phyloP scores from a whole-genome alignment of 2,113 vertebrate species.

The Mobula birostris region DNA sequence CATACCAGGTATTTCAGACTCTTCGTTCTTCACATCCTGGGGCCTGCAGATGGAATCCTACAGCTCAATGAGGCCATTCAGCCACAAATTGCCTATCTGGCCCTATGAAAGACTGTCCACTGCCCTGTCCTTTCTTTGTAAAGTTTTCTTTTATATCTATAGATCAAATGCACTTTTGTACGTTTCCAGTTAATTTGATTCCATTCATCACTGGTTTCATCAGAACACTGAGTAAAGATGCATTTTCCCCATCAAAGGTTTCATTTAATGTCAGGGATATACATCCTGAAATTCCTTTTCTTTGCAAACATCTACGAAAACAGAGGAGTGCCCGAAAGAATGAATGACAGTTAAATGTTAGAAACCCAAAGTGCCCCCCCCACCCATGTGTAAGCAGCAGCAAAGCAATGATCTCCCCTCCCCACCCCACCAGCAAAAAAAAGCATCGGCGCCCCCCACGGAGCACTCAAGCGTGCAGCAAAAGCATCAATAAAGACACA shows the following conservation, averaged over 20 bases:
- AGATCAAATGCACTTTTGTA: neutral
- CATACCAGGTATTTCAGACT: neutral
- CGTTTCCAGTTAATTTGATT: neutral
- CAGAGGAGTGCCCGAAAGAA: too few species aligned
- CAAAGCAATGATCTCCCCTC: too few species aligned
- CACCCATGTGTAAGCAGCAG: too few species aligned
- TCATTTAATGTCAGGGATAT: too few species aligned
- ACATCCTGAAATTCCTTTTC: too few species aligned
- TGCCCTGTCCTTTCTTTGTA: neutral
- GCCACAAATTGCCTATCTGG: neutral
- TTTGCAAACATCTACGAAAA: too few species aligned
- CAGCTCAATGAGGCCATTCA: neutral
- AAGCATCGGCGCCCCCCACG: too few species aligned
- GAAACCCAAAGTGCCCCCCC: too few species aligned
- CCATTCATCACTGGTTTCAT: neutral
- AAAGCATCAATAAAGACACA: too few species aligned
- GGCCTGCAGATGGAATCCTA: neutral
- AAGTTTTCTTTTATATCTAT: neutral
- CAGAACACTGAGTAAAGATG: neutral
- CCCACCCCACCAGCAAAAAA: too few species aligned
- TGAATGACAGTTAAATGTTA: too few species aligned
- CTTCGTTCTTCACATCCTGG: neutral
- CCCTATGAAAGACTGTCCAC: neutral
- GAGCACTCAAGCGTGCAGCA: too few species aligned
- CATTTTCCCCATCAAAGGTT: neutral